A percentile compares a stretch with the other conserved stretches of the same genome.
Evolutionary conservation across 2,888 invertebrate genomes (phyloP).

Genomic region (Dyspetes luteomarginatus): DNA sequence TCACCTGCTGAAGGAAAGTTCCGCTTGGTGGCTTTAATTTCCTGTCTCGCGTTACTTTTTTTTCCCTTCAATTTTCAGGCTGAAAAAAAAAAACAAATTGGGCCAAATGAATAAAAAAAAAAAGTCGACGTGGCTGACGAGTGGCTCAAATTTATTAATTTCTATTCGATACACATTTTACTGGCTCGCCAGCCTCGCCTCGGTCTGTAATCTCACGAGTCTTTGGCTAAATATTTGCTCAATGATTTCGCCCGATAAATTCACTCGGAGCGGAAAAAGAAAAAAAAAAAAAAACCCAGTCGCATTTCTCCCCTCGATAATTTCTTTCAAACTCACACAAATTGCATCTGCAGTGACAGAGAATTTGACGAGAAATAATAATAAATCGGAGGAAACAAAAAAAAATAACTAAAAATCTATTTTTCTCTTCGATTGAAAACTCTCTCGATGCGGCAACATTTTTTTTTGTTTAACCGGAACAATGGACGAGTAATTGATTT

Average conservation of each 20-base stretch:
- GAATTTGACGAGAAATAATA: neutral
- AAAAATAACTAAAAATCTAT: neutral
- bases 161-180: conserved; percentile 8
- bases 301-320: neutral
- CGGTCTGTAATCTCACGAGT: neutral
- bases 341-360: neutral
- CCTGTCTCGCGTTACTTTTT: conserved; percentile 50
- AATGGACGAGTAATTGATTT: conserved; percentile 53
- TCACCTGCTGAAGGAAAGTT: conserved; percentile 52
- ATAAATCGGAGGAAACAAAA: neutral
- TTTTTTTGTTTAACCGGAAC: conserved; percentile 52
- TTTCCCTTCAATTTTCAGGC: conserved; percentile 23
- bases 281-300: neutral
- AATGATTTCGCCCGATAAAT: conserved; percentile 31
- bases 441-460: neutral
- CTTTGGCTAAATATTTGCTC: conserved; percentile 52
- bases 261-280: neutral
- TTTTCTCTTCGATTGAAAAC: conserved; percentile 29
- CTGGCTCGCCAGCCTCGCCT: conserved; percentile 1
- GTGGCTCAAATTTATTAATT: conserved; percentile 49
- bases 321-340: neutral
- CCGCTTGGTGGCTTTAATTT: conserved; percentile 59
- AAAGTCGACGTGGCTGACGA: conserved; percentile 30
- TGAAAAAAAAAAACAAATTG: conserved; percentile 29
- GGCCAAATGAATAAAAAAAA: too few relatives aligned